phyloP scores from a whole-genome alignment of 2,797 vertebrate species.

The Lutra lutra region DNA sequence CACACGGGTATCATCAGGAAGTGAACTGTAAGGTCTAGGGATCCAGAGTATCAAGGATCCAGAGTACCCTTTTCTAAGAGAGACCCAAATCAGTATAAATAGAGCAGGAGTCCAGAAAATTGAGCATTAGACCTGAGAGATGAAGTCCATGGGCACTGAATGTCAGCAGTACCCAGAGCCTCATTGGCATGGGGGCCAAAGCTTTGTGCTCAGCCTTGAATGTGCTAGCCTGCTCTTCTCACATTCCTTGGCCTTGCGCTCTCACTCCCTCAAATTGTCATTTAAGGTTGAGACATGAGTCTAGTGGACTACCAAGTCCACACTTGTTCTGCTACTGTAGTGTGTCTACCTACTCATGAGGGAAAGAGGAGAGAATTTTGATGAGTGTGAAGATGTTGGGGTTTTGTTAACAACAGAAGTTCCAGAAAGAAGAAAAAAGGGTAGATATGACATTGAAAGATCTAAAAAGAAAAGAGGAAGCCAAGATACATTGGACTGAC shows the following conservation, averaged over 20 bases:
- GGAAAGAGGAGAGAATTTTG: constrained; percentile 27
- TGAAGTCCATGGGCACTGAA: background rate
- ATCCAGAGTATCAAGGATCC: background rate
- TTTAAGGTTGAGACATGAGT: no score
- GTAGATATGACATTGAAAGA: background rate
- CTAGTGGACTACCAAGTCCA: no score
- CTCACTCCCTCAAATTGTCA: background rate
- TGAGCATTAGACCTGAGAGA: background rate
- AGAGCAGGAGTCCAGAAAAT: background rate
- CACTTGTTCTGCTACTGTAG: background rate
- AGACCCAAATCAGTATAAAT: background rate
- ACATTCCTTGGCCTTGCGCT: background rate
- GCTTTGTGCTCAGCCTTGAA: background rate
- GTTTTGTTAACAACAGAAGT: constrained; percentile 26
- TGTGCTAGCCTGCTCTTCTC: background rate
- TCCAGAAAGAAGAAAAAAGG: background rate
- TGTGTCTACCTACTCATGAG: background rate
- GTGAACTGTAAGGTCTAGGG: background rate
- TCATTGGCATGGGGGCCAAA: background rate
- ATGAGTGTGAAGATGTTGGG: background rate
- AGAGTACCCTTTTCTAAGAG: background rate
- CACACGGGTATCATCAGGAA: background rate
- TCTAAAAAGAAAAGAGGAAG: constrained; percentile 11
- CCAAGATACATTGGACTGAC: background rate
- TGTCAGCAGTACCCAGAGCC: background rate